Conservation (phyloP, 2,113 vertebrate species). For the Asarcornis scutulata region DNA sequence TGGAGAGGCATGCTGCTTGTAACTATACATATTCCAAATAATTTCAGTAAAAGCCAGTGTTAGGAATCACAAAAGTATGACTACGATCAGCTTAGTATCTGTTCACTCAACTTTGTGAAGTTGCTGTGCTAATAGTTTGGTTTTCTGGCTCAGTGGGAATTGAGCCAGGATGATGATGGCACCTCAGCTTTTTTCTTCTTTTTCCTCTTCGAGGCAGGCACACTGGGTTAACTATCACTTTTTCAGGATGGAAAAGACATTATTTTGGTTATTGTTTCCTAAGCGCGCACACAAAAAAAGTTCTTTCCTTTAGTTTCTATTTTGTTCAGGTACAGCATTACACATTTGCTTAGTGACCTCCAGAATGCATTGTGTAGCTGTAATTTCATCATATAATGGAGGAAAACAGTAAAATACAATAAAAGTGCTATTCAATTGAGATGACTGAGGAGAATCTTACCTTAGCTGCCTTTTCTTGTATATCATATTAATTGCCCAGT, state of each 20-base stretch:
- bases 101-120: background rate
- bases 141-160: background rate
- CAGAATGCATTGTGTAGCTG: background rate
- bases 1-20: background rate
- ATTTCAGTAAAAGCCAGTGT: background rate
- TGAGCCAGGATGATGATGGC: background rate
- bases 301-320: background rate
- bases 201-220: background rate
- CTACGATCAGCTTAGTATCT: fast-evolving
- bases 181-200: background rate
- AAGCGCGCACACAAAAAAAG: background rate
- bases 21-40: background rate
- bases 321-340: slow-evolving; percentile 6
- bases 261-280: background rate
- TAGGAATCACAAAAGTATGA: background rate
- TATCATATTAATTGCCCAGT: background rate
- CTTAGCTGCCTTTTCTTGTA: slow-evolving; percentile 28
- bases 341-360: background rate
- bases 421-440: background rate
- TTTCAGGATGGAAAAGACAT: background rate
- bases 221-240: background rate
- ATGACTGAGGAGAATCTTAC: background rate
- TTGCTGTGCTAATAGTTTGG: background rate
- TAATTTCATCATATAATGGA: background rate
- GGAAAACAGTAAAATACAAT: slow-evolving; percentile 14